Evolutionary conservation across 2,888 invertebrate species (phyloP).

Genomic region (Tetheella fluctuosa): DNA sequence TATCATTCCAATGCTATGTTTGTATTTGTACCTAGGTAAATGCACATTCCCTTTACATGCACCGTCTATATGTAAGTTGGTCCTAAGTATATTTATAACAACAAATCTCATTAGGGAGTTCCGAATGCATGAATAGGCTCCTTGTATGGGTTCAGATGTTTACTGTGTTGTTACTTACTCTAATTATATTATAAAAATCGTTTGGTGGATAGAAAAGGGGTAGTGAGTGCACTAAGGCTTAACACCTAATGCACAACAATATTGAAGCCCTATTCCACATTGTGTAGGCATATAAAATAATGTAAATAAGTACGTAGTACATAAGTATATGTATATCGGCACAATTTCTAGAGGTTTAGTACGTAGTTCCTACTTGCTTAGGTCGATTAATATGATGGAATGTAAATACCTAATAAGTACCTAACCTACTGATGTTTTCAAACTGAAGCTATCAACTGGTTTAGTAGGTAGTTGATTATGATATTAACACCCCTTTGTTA

Average conservation of each 20-base stretch:
- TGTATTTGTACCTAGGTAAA: not conserved
- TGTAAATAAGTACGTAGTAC: not conserved
- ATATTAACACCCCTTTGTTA: too few relatives aligned
- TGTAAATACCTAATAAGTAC: too few relatives aligned
- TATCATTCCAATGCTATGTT: not conserved
- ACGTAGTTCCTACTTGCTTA: too few relatives aligned
- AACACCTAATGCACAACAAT: slow-evolving; percentile 21
- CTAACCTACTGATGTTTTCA: too few relatives aligned
- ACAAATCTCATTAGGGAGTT: slow-evolving; percentile 72
- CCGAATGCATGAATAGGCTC: slow-evolving; percentile 61
- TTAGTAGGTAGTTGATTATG: too few relatives aligned
- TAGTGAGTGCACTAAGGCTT: slow-evolving; percentile 36
- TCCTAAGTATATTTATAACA: slow-evolving; percentile 14
- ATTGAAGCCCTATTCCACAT: slow-evolving; percentile 32
- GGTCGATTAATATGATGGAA: too few relatives aligned
- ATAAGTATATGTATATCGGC: too few relatives aligned
- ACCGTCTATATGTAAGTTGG: not conserved
- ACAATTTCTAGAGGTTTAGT: too few relatives aligned
- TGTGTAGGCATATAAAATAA: slow-evolving; percentile 22
- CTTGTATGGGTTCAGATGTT: slow-evolving; percentile 74
- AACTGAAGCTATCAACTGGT: too few relatives aligned
- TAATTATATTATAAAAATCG: slow-evolving; percentile 78
- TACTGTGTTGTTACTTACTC: slow-evolving; percentile 46
- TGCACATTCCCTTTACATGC: not conserved
- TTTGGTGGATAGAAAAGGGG: slow-evolving; percentile 68